phyloP scores from a whole-genome alignment of 2,113 vertebrate genomes.

The Callaeas wilsoni region DNA sequence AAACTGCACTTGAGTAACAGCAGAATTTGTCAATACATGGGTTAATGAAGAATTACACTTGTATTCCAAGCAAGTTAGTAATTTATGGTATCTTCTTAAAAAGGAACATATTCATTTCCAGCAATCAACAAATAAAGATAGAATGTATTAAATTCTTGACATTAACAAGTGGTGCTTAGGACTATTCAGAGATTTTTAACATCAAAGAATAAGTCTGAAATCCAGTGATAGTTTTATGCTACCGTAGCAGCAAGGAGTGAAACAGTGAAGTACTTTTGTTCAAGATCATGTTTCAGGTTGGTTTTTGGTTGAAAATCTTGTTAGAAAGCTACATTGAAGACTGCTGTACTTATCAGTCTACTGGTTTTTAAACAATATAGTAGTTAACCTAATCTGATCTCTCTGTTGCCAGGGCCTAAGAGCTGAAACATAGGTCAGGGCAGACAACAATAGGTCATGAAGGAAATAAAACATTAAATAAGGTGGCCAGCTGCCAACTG shows the following conservation, averaged over 20 bases:
- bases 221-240: not conserved
- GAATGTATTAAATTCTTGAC: not conserved
- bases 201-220: not conserved
- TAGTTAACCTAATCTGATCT: slow-evolving; percentile 1
- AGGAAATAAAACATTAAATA: slow-evolving; percentile 23
- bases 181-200: not conserved
- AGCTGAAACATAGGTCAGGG: not conserved
- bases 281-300: not conserved
- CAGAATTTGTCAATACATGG: not conserved
- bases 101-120: not conserved
- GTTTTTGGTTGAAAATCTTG: not conserved
- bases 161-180: not conserved
- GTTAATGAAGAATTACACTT: not conserved
- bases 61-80: not conserved
- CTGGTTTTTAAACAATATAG: not conserved
- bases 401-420: not conserved
- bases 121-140: not conserved
- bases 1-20: not conserved
- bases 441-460: slow-evolving; percentile 17
- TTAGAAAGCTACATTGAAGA: not conserved
- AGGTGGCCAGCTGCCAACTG: not conserved
- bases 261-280: not conserved
- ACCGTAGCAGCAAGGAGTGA: not conserved
- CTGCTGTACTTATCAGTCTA: not conserved
- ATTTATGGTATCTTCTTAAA: not conserved